phyloP scores from a whole-genome alignment of 2,888 invertebrate genomes.

The Deilephila porcellus region DNA sequence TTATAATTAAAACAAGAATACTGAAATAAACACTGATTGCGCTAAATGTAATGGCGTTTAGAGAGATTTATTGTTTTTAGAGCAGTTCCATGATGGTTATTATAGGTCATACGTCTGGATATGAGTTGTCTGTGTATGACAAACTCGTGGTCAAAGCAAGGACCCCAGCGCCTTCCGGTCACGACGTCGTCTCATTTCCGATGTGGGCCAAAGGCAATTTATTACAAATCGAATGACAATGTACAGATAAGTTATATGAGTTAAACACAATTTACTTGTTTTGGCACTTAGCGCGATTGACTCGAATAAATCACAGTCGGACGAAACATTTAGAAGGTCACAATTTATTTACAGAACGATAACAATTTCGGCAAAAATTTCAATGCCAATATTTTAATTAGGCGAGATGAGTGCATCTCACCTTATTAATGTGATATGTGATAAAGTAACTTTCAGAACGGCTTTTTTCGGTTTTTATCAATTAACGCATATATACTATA shows the following conservation, averaged over 20 bases:
- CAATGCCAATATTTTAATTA: neutral
- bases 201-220: conserved; percentile 48
- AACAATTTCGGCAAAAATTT: neutral
- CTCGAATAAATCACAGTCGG: conserved; percentile 2
- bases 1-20: conserved; percentile 38
- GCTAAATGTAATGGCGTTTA: conserved; percentile 25
- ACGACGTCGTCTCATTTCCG: conserved; percentile 63
- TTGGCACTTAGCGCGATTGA: conserved; percentile 7
- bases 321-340: conserved; percentile 14
- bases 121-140: neutral
- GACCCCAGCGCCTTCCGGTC: conserved; percentile 63
- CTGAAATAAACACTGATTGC: conserved; percentile 30
- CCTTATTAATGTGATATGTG: too few relatives aligned
- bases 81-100: neutral
- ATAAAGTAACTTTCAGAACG: neutral
- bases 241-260: conserved; percentile 45
- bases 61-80: conserved; percentile 6
- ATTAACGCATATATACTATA: neutral
- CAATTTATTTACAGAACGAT: conserved; percentile 9
- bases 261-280: neutral
- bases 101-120: neutral
- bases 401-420: too few relatives aligned
- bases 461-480: neutral
- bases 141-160: conserved; percentile 52
- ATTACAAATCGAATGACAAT: conserved; percentile 49